Conservation (phyloP, 2,113 vertebrate genomes). For the Chiloscyllium plagiosum region DNA sequence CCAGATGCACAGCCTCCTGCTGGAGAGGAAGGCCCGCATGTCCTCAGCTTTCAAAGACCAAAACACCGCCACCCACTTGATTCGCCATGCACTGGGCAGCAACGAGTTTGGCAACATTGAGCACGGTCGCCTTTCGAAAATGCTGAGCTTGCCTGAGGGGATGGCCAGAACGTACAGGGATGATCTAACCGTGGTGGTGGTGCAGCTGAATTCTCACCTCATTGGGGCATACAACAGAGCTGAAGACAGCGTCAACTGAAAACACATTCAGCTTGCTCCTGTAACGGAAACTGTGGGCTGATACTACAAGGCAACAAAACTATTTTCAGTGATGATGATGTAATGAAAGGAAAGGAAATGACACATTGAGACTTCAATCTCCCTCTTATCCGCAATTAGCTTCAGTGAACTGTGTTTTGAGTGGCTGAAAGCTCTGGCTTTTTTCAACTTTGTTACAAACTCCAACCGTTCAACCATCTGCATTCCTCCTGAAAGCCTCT, state of each 20-base stretch:
- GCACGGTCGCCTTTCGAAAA: slow-evolving; percentile 46
- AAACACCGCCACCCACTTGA: slow-evolving; percentile 49
- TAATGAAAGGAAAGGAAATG: not conserved
- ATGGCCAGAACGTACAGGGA: slow-evolving; percentile 54
- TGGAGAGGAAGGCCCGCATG: slow-evolving; percentile 44
- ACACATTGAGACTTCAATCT: not conserved
- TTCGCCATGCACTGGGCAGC: slow-evolving; percentile 51
- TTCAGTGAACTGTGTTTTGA: not conserved
- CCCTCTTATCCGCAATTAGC: no score
- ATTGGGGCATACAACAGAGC: slow-evolving; percentile 2
- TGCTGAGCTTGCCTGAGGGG: slow-evolving; percentile 51
- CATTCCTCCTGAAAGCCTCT: not conserved
- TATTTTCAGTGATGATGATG: not conserved
- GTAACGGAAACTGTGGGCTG: not conserved
- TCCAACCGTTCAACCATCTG: not conserved
- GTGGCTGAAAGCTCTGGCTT: not conserved
- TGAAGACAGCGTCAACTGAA: not conserved
- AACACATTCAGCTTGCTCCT: not conserved
- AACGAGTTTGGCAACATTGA: slow-evolving; percentile 51
- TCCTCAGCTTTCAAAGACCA: slow-evolving; percentile 47
- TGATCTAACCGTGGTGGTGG: slow-evolving; percentile 54
- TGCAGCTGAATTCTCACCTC: slow-evolving; percentile 49
- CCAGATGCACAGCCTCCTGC: slow-evolving; percentile 47
- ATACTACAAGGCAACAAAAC: not conserved
- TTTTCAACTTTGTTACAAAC: not conserved